These are phyloP conservation scores for Tethea ocularis DNA, from an alignment of 2,888 invertebrate genomes.

Conservation along the genomic window DNA sequence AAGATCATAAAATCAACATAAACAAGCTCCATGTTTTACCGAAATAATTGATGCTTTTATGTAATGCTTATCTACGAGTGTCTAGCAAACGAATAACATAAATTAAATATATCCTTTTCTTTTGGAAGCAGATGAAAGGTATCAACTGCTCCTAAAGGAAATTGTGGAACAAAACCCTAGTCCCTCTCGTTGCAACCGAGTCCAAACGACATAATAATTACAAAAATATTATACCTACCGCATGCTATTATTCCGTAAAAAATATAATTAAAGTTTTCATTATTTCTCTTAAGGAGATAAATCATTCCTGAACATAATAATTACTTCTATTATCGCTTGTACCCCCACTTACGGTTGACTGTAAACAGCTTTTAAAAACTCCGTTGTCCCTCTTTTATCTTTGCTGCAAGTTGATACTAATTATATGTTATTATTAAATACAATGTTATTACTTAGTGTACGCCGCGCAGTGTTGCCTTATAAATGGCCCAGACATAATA, in stretches of 20 bases:
- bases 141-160: too few species aligned
- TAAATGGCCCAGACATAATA: constrained; percentile 55
- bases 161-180: too few species aligned
- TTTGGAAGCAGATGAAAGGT: too few species aligned
- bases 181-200: neutral
- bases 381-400: constrained; percentile 76
- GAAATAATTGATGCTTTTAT: too few species aligned
- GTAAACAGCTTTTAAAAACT: constrained; percentile 81
- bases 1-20: too few species aligned
- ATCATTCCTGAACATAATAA: neutral
- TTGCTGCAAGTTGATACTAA: constrained; percentile 74
- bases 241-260: neutral
- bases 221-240: neutral
- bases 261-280: neutral
- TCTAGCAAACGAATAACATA: too few species aligned
- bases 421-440: constrained; percentile 81
- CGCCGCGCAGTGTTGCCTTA: constrained; percentile 55
- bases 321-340: constrained; percentile 55
- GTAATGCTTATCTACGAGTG: too few species aligned
- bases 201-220: neutral
- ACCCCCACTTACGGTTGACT: constrained; percentile 72
- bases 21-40: too few species aligned
- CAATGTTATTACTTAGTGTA: constrained; percentile 74
- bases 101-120: too few species aligned
- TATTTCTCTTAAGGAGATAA: neutral